A percentile compares a stretch with the other conserved stretches of the same genome.
Evolutionary conservation across 2,797 vertebrate genomes (phyloP).

Genomic region (Tokudaia tokunoshimensis): DNA sequence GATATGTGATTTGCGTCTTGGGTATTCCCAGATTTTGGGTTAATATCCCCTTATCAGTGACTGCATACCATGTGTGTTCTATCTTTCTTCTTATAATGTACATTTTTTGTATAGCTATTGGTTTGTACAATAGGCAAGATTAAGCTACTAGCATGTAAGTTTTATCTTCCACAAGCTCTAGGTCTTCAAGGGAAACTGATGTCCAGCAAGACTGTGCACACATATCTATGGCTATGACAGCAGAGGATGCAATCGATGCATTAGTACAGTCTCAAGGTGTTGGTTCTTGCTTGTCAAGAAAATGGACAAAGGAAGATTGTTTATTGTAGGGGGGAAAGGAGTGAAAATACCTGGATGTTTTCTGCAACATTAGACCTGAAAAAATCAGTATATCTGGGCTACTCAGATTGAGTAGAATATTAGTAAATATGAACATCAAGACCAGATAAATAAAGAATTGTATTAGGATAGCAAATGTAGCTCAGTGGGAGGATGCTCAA

Average conservation of each 20-base stretch:
- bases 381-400: not conserved
- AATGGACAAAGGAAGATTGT: not conserved
- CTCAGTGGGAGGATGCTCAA: not conserved
- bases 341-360: not conserved
- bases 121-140: not conserved
- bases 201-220: not conserved
- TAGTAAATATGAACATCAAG: not conserved
- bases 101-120: not conserved
- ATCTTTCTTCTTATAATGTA: not conserved
- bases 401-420: not conserved
- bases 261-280: accelerated
- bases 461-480: not conserved
- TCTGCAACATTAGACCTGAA: not conserved
- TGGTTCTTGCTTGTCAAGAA: not conserved
- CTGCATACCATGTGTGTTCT: not conserved
- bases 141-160: not conserved
- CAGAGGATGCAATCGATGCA: not conserved
- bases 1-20: too few relatives aligned
- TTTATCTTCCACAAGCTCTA: not conserved
- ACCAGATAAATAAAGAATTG: not conserved
- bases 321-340: not conserved
- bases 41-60: too few relatives aligned
- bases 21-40: too few relatives aligned
- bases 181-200: not conserved
- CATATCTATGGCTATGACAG: not conserved